These are phyloP conservation scores for Metridium senile DNA, from an alignment of 92 coral and sea anemone genomes.

Conservation along the genomic window DNA sequence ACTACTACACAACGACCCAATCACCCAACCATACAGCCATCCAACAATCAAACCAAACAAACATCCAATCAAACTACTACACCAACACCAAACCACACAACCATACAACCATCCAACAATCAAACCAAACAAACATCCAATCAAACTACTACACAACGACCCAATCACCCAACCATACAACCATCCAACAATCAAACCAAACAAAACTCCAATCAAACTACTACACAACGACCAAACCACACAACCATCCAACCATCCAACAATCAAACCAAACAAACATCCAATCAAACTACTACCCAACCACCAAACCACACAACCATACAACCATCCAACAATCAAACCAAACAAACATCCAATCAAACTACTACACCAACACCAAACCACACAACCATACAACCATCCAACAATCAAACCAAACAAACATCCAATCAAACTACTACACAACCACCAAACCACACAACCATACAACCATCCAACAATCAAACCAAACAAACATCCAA, in stretches of 20 bases:
- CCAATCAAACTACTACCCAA: neutral
- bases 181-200: neutral
- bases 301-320: neutral
- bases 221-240: neutral
- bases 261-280: too few species aligned
- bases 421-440: too few species aligned
- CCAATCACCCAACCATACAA: neutral
- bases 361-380: too few species aligned
- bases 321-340: neutral
- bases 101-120: too few species aligned
- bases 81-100: too few species aligned
- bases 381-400: too few species aligned
- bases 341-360: too few species aligned
- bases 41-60: neutral
- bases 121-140: neutral
- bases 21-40: neutral
- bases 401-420: too few species aligned
- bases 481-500: too few species aligned
- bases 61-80: neutral
- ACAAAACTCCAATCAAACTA: neutral
- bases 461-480: too few species aligned
- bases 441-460: too few species aligned
- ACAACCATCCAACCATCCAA: conserved; percentile 4
- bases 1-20: neutral
- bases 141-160: neutral